Percentiles rank a stretch among this genome's conserved stretches.
These are phyloP conservation scores for Micrasema minimum DNA, from an alignment of 1,140 invertebrate genomes.

Conservation along the genomic window DNA sequence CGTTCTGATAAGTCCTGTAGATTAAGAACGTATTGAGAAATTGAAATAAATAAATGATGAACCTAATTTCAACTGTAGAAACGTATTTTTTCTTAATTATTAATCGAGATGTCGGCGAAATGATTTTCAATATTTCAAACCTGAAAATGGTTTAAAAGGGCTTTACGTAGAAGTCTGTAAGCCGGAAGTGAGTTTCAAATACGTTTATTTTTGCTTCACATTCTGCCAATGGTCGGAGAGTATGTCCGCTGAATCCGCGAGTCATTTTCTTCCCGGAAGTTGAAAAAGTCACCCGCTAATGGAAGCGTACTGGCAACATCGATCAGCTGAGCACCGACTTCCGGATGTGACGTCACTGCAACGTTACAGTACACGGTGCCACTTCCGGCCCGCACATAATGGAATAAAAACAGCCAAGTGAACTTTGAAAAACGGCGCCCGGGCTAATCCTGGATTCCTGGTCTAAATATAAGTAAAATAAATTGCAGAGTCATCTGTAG, in stretches of 20 bases:
- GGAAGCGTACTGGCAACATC: slow-evolving; percentile 32
- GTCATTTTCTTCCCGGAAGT: slow-evolving; percentile 36
- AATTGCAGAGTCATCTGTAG: no score
- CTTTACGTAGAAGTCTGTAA: not conserved
- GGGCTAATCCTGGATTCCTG: slow-evolving; percentile 35
- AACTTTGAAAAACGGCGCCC: slow-evolving; percentile 25
- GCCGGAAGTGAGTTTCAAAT: slow-evolving; percentile 20
- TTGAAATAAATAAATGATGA: no score
- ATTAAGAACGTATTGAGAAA: no score
- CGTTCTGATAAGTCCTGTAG: no score
- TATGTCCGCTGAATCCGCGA: slow-evolving; percentile 9
- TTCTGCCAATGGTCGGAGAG: not conserved
- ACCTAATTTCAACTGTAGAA: no score
- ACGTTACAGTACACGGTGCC: slow-evolving; percentile 36
- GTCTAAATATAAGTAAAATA: not conserved
- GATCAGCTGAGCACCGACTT: slow-evolving; percentile 39
- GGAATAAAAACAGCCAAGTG: slow-evolving; percentile 41
- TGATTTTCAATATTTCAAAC: no score
- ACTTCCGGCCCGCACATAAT: slow-evolving; percentile 37
- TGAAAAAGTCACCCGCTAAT: slow-evolving; percentile 37
- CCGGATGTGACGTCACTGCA: slow-evolving; percentile 39
- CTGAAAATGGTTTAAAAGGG: no score
- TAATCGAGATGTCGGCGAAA: no score
- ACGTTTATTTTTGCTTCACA: not conserved
- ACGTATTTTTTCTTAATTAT: no score